phyloP scores from a whole-genome alignment of 2,797 vertebrate genomes.

The Poecilia wingei region DNA sequence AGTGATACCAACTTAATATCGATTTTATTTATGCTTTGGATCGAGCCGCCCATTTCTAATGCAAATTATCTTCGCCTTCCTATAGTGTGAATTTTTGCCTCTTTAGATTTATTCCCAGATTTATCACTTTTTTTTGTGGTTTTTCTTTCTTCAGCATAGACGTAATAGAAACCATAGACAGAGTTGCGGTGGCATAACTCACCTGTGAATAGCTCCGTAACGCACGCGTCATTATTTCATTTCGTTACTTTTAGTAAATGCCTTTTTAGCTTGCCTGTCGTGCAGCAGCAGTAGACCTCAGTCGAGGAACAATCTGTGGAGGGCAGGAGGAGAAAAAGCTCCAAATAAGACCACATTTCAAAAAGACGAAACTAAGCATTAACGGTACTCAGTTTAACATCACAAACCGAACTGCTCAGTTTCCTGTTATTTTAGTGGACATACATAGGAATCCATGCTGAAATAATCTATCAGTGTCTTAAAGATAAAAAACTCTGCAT shows the following conservation, averaged over 20 bases:
- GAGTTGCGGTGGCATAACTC: background rate
- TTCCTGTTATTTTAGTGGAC: background rate
- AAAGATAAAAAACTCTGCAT: background rate
- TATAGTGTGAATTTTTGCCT: background rate
- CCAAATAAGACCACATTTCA: background rate
- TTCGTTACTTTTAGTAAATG: background rate
- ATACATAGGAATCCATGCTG: background rate
- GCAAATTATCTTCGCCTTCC: background rate
- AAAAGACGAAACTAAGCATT: background rate
- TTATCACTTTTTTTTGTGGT: background rate
- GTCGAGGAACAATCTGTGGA: background rate
- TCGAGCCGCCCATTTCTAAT: background rate
- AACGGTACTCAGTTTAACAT: background rate
- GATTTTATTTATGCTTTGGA: too few relatives aligned
- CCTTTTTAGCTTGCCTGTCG: background rate
- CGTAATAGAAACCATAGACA: background rate
- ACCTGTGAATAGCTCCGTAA: background rate
- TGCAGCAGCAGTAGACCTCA: background rate
- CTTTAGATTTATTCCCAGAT: background rate
- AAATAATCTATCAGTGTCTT: background rate
- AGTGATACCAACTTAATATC: too few relatives aligned
- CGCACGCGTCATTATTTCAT: background rate
- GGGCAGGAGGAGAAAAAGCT: background rate
- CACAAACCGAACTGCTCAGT: background rate
- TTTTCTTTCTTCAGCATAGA: background rate